Base-by-base conservation (phyloP, 2,888 invertebrate species). In the Lochmaea crataegi region DNA sequence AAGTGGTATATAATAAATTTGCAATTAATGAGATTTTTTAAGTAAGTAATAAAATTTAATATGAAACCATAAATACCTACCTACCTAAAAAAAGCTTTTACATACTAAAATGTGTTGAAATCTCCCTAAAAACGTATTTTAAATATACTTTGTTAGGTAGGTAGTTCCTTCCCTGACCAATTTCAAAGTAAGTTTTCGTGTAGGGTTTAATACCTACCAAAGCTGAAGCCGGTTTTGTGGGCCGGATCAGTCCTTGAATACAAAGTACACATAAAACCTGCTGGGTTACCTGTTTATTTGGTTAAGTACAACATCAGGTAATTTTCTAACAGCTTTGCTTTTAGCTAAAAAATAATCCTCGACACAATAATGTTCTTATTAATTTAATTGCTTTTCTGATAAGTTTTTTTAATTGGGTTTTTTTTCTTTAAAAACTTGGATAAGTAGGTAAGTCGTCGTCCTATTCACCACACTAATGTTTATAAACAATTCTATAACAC, bases 141-240 rank as follows among this genome's bases (percentile, higher is more conserved):
- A 14, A 45, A 45, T 45, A 45, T 45, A 5, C 14, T 14, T 14
- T 7, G 9, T 1, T 38, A 45, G 45, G n/a, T 16, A 6, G 16
- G n/a, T 18, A 10, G 7, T 53, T 53, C 16, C 18, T 53, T 53
- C 53, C 16, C 53, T 16, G 53, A 53, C 53, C 53, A 53, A 53
- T 16, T 16, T 53, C 11, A 53, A 53, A 10, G 18, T 60, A 10
- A 32, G 12, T 26, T 63, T 63, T 63, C 42, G 61, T 32, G 41
- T 60, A 42, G 61, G 42, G 32, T 41, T 7, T 53, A 53, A 51
- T 65, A 61, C 68, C 67, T 60, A 58, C 71, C 41, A 45, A 48
- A 58, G 41, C 16, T 71, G 57, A 65, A 78, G 76, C 77, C 77
- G 76, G 77, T 78, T 78, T 76, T 74, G 69, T 71, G 75, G 74